Conservation (phyloP, 2,797 vertebrate species). For the Acipenser ruthenus region DNA sequence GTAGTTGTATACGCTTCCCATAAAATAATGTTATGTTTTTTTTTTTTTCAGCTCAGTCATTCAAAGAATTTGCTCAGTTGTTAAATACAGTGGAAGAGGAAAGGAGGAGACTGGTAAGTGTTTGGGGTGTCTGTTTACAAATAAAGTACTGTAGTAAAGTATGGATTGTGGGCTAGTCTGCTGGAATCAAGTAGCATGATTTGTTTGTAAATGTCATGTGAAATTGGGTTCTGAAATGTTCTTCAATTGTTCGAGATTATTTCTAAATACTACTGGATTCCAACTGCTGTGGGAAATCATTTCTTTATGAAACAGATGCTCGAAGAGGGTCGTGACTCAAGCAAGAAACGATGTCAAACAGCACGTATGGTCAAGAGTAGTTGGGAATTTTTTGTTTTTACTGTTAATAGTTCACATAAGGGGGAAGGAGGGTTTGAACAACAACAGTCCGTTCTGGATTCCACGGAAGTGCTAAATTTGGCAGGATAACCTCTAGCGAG, state of each 20-base stretch:
- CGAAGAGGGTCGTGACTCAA: background rate
- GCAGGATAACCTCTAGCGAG: background rate
- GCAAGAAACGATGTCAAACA: background rate
- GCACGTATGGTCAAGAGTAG: background rate
- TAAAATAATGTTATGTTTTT: background rate
- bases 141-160: too few species aligned
- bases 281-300: background rate
- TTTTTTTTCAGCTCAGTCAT: slow-evolving; percentile 76
- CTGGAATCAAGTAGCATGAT: too few species aligned
- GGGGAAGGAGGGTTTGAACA: background rate
- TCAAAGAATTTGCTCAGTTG: slow-evolving; percentile 91
- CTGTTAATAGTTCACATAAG: background rate
- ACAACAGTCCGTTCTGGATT: background rate
- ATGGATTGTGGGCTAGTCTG: too few species aligned
- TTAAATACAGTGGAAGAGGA: slow-evolving; percentile 89
- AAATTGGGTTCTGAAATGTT: slow-evolving; percentile 24
- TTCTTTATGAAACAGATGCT: slow-evolving; percentile 3
- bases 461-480: slow-evolving; percentile 10
- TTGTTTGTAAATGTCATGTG: too few species aligned
- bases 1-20: too few species aligned
- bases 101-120: slow-evolving; percentile 80
- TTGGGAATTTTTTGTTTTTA: background rate
- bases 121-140: background rate
- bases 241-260: slow-evolving; percentile 21
- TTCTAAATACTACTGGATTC: background rate